A percentile compares a stretch with the other conserved stretches of the same genome.
These are phyloP conservation scores for Drosophila gunungcola DNA, from an alignment of 1,140 invertebrate genomes.

Conservation along the genomic window DNA sequence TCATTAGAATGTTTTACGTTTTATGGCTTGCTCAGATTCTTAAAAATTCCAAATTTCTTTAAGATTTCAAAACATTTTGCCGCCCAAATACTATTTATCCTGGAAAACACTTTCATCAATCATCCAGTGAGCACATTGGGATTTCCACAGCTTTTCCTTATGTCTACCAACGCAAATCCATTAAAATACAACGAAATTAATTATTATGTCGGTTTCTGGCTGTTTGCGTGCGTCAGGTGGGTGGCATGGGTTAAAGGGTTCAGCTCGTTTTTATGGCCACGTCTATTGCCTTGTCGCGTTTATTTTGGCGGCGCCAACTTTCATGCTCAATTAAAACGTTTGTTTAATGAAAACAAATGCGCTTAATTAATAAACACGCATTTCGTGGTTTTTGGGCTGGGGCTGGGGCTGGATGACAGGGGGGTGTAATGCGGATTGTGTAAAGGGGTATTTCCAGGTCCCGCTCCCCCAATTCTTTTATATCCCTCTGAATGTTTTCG, in stretches of 20 bases:
- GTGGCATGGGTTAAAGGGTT: slow-evolving; percentile 25
- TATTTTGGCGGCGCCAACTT: slow-evolving; percentile 71
- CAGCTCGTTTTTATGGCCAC: slow-evolving; percentile 41
- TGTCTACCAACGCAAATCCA: slow-evolving; percentile 67
- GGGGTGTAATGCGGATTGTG: slow-evolving; percentile 25
- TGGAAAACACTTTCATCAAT: slow-evolving; percentile 56
- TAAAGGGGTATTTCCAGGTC: slow-evolving; percentile 6
- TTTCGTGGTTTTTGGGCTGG: slow-evolving; percentile 71
- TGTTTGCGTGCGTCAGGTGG: slow-evolving; percentile 21
- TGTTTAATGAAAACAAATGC: slow-evolving; percentile 85
- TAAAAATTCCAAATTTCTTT: neutral
- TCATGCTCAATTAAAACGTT: slow-evolving; percentile 85
- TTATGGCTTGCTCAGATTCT: neutral
- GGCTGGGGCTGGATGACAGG: neutral
- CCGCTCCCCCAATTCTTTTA: neutral
- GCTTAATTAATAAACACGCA: slow-evolving; percentile 85
- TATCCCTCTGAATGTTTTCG: slow-evolving; percentile 16
- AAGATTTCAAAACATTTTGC: neutral
- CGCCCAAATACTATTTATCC: neutral
- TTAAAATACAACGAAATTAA: slow-evolving; percentile 80
- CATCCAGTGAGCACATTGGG: slow-evolving; percentile 32
- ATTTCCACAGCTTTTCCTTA: slow-evolving; percentile 50
- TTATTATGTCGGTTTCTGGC: slow-evolving; percentile 58
- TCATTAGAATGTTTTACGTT: too few relatives aligned
- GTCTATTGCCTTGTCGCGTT: slow-evolving; percentile 65